phyloP scores from a whole-genome alignment of 2,888 invertebrate genomes.

The Campoplex nolae region DNA sequence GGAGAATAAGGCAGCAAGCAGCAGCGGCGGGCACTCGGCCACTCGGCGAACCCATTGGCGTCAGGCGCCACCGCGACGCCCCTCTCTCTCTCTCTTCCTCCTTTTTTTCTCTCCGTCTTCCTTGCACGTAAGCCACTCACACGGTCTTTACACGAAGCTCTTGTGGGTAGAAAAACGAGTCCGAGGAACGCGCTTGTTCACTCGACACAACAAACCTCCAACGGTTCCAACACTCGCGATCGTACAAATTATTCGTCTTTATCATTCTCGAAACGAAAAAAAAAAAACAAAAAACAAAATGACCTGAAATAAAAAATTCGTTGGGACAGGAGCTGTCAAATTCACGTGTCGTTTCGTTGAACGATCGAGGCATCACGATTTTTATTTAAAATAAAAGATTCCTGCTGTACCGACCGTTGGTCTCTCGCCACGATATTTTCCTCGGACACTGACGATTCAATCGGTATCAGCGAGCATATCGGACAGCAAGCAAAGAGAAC shows the following conservation, averaged over 20 bases:
- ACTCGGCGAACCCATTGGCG: slow-evolving; percentile 65
- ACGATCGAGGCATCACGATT: background rate
- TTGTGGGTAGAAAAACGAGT: slow-evolving; percentile 46
- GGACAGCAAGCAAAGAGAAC: background rate
- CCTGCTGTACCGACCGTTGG: slow-evolving; percentile 22
- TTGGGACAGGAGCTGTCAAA: background rate
- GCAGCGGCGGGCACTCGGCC: slow-evolving; percentile 55
- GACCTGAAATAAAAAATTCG: background rate
- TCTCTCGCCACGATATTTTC: background rate
- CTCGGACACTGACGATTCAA: background rate
- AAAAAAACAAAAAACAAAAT: background rate
- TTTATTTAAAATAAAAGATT: background rate
- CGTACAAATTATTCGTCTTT: background rate
- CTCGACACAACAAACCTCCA: slow-evolving; percentile 26
- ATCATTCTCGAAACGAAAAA: background rate
- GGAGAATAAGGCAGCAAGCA: slow-evolving; percentile 5
- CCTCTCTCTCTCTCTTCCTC: slow-evolving; percentile 40
- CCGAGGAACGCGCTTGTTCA: slow-evolving; percentile 41
- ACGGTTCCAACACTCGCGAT: slow-evolving; percentile 28
- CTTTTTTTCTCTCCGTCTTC: slow-evolving; percentile 26
- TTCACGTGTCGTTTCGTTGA: background rate
- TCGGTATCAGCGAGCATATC: background rate
- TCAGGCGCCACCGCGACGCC: slow-evolving; percentile 68
- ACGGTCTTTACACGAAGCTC: slow-evolving; percentile 33
- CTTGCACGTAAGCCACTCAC: slow-evolving; percentile 5